Base-by-base conservation (phyloP, 2,888 invertebrate species). In the Rhagium mordax region DNA sequence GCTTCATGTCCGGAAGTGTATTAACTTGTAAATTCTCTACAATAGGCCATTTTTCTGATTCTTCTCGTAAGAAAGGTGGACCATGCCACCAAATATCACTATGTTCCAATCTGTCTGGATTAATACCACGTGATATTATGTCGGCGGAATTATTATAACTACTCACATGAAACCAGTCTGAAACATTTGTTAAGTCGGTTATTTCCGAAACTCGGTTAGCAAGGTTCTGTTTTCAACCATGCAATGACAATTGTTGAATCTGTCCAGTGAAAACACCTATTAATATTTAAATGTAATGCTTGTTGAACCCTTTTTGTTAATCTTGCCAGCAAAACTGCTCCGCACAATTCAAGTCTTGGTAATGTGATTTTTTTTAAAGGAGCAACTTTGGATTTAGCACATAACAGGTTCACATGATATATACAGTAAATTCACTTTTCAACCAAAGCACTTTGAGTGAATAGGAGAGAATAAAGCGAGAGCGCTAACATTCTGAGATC, bases 301-400 rank as follows among this genome's bases (percentile, higher is more conserved):
- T 48, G 10, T n/a, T 13, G 13, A 8, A 70, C 61, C 24, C 16
- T 48, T 4, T 48, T 6, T 10, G 13, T 13, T n/a, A 70, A 49
- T 61, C 29, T 16, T 1, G 33, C 18, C 6, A 70, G 15, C 18
- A 70, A 49, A 3, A 70, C 7, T 16, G 62, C 70, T 15, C 15
- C 61, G 7, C 8, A 49, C 7, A 70, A 21, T 49, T 70, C 70
- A 1, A 70, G 21, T 20, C 70, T 41, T 16, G 70, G 70, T 48
- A 70, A 48, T 5, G 33, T 53, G 7, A 51, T 8, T 18, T 47
- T 15, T 24, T 70, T 70, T 49, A 70, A 16, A 1, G 70, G 61
- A 3, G 70, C 70, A 16, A 70, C 70, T 29, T 27, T 61, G 2
- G 61, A 60, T 49, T 70, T 70, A 3, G 49, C 33, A 60, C 62